Evolutionary conservation across 2,113 vertebrate genomes (phyloP).

Genomic region (Corvus cornix): DNA sequence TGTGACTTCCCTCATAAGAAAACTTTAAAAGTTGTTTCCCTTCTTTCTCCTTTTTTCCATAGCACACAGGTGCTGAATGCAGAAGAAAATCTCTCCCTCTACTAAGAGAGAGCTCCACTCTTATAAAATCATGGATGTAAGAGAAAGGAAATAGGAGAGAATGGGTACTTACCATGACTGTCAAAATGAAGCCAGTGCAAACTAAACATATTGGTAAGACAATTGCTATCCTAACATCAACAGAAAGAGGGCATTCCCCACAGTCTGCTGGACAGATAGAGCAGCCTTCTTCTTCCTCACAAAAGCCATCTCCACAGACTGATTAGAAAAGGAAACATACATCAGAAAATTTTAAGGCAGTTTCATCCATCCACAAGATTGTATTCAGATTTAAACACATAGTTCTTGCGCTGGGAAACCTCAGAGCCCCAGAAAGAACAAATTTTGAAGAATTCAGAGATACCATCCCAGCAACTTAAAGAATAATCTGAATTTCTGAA

Average conservation of each 20-base stretch:
- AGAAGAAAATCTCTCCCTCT: not conserved
- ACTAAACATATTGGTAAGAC: conserved; percentile 77
- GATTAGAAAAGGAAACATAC: not conserved
- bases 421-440: not conserved
- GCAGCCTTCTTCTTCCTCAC: conserved; percentile 80
- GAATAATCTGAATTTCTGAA: not conserved
- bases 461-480: not conserved
- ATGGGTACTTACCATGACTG: conserved; percentile 68
- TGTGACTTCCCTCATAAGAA: not conserved
- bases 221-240: conserved; percentile 67
- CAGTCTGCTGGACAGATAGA: conserved; percentile 80
- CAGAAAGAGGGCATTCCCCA: conserved; percentile 77
- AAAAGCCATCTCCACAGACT: conserved; percentile 82
- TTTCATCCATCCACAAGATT: not conserved
- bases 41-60: not conserved
- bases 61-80: not conserved
- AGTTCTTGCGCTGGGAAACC: not conserved
- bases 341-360: not conserved
- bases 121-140: not conserved
- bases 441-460: not conserved
- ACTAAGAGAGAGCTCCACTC: not conserved
- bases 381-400: not conserved
- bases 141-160: not conserved
- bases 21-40: not conserved
- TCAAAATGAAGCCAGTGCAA: conserved; percentile 73